Conservation (phyloP, 1,140 invertebrate species). For the Agraylea sexmaculata region DNA sequence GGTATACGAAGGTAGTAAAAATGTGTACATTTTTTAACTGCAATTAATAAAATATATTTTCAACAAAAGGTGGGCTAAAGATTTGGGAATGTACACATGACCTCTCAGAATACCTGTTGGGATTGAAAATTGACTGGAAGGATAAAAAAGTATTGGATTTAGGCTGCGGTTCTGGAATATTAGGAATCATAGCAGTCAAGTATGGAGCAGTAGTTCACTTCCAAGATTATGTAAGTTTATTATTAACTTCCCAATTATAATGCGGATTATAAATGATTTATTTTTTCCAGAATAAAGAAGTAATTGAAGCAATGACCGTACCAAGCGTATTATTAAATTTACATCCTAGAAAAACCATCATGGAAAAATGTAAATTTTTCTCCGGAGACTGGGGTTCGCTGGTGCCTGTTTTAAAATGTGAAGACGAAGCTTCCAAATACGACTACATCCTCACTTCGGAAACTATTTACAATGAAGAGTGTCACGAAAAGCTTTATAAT, state of each 20-base stretch:
- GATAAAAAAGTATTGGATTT: constrained; percentile 60
- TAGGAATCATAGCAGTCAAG: constrained; percentile 60
- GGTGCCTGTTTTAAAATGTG: constrained; percentile 32
- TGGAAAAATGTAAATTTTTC: constrained; percentile 53
- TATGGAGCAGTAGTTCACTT: constrained; percentile 62
- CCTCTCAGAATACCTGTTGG: constrained; percentile 49
- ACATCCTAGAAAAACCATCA: constrained; percentile 32
- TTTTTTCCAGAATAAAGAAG: constrained; percentile 61
- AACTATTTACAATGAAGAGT: constrained; percentile 78
- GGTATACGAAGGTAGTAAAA: constrained; percentile 55
- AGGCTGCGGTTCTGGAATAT: constrained; percentile 74
- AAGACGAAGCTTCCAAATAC: constrained; percentile 44
- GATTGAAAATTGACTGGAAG: constrained; percentile 34
- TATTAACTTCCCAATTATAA: too few relatives aligned
- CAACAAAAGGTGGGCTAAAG: constrained; percentile 64
- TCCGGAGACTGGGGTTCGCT: constrained; percentile 72
- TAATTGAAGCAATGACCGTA: constrained; percentile 59
- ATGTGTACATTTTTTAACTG: constrained; percentile 9
- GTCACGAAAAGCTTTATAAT: constrained; percentile 61
- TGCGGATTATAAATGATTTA: too few relatives aligned
- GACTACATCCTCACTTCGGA: constrained; percentile 81
- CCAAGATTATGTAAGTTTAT: constrained; percentile 77
- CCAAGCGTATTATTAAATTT: constrained; percentile 66
- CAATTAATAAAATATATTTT: constrained; percentile 18
- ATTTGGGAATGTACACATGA: constrained; percentile 83